A percentile compares a stretch with the other conserved stretches of the same genome.
phyloP scores from a whole-genome alignment of 2,888 invertebrate species.

The Hipparchia semele region DNA sequence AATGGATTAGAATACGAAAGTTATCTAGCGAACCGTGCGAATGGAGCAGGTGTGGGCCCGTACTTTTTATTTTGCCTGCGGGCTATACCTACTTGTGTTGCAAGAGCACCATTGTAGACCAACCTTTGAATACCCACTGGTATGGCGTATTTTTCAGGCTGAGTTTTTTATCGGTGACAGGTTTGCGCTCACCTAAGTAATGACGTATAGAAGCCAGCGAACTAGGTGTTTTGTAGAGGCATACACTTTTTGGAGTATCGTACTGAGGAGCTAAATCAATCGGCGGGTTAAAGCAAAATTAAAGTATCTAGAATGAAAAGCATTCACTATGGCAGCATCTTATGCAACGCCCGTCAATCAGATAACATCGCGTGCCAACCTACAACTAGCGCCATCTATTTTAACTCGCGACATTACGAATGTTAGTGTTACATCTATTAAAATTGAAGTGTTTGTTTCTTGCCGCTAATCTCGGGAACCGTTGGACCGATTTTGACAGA shows the following conservation, averaged over 20 bases:
- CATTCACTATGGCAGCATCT: no score
- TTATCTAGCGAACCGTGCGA: constrained; percentile 68
- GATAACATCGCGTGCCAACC: no score
- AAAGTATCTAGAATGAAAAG: no score
- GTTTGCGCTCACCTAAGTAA: neutral
- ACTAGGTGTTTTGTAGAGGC: neutral
- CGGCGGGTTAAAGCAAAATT: neutral
- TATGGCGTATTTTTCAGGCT: constrained; percentile 4
- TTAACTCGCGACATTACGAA: no score
- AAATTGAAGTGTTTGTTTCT: no score
- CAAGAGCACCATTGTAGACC: constrained; percentile 42
- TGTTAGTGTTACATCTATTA: no score
- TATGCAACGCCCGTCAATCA: no score
- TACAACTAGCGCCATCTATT: no score
- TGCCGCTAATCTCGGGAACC: no score
- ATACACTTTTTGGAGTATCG: neutral
- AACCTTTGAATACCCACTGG: constrained; percentile 28
- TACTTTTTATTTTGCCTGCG: constrained; percentile 50
- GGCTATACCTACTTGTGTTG: constrained; percentile 44
- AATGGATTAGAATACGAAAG: constrained; percentile 53
- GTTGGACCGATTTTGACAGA: no score
- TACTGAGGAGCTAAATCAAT: neutral
- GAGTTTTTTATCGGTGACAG: constrained; percentile 4
- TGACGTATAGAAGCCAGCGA: neutral
- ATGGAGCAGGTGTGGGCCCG: constrained; percentile 60